phyloP scores from a whole-genome alignment of 2,797 vertebrate genomes.

The Pseudochromis fuscus region DNA sequence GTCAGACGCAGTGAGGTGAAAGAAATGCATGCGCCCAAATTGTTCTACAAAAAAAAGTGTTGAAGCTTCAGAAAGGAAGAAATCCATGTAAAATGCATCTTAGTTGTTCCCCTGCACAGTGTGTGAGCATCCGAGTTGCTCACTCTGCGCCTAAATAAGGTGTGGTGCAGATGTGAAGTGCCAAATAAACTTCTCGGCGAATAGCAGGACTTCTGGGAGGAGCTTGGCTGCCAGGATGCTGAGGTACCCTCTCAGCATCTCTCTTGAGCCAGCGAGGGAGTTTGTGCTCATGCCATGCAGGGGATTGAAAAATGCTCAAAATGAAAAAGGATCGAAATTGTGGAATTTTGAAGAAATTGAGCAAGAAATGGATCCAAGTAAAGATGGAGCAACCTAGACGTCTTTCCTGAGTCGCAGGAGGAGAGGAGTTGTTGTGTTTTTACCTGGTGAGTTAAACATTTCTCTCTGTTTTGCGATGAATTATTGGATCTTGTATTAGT shows the following conservation, averaged over 20 bases:
- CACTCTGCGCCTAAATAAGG: constrained; percentile 54
- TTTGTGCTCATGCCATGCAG: constrained; percentile 62
- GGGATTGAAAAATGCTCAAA: constrained; percentile 65
- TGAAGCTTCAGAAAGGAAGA: constrained; percentile 1
- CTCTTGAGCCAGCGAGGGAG: constrained; percentile 70
- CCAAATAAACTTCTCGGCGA: constrained; percentile 77
- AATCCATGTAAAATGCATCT: constrained; percentile 16
- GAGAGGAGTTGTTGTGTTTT: constrained; percentile 20
- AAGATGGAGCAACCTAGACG: constrained; percentile 49
- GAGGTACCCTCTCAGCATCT: constrained; percentile 77
- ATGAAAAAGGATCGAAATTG: constrained; percentile 48
- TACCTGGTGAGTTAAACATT: constrained; percentile 75
- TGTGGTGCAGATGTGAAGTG: constrained; percentile 58
- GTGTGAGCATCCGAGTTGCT: constrained; percentile 16
- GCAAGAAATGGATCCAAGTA: constrained; percentile 31
- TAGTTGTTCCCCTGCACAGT: constrained; percentile 10
- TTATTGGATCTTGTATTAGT: constrained; percentile 5
- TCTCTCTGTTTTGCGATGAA: background rate
- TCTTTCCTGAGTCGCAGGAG: constrained; percentile 35
- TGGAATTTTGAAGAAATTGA: constrained; percentile 22
- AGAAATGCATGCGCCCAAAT: background rate
- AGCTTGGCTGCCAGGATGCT: constrained; percentile 71
- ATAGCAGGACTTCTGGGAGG: constrained; percentile 84
- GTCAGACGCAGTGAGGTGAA: background rate
- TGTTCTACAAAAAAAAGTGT: background rate